Base-by-base conservation (phyloP, 2,888 invertebrate genomes). In the Brassicogethes aeneus region DNA sequence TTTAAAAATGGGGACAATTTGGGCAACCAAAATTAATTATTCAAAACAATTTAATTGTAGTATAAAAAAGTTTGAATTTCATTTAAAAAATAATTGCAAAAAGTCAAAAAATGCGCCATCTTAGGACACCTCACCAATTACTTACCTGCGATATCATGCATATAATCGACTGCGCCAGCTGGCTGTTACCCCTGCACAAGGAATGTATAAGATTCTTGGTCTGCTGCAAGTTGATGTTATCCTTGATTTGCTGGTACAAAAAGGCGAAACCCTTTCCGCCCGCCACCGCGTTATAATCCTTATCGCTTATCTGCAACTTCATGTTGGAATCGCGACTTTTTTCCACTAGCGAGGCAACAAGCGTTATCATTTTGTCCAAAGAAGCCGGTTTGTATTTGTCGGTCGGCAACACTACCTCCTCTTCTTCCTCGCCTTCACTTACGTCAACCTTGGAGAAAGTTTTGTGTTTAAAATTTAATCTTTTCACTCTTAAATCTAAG, bases 251-350 rank as follows among this genome's bases (percentile, higher is more conserved):
- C 69, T 93, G 93, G 67, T 90, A 90, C 47, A 95, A 71, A 69
- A 95, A 95, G 17, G 92, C 89, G 66, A 92, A 93, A 10, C 89
- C 89, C 83, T 92, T 93, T 47, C 90, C 88, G 41, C 89, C 88
- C 15, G 90, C 80, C 16, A 93, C 77, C 1, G 90, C 85, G 57
- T 78, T 80, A 39, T 86, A 83, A 64, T 93, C 93, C 39, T 80
- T 79, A 16, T 83, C 77, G 8, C 82, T 80, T 16, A 94, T 69
- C 36, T 83, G 80, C 15, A 94, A 71, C 46, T 80, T 76, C 39
- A 76, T 84, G 60, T 81, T 81, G 3, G 84, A 72, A 48, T 86
- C 87, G 2, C 93, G 72, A 30, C 92, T 91, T 48, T 89, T 81
- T 66, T 95, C 94, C 29, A 92, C 90, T 12, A 94, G 73, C 2